Percentiles rank a stretch among this genome's conserved stretches.
phyloP scores from a whole-genome alignment of 2,797 vertebrate genomes.

The Chelon labrosus region DNA sequence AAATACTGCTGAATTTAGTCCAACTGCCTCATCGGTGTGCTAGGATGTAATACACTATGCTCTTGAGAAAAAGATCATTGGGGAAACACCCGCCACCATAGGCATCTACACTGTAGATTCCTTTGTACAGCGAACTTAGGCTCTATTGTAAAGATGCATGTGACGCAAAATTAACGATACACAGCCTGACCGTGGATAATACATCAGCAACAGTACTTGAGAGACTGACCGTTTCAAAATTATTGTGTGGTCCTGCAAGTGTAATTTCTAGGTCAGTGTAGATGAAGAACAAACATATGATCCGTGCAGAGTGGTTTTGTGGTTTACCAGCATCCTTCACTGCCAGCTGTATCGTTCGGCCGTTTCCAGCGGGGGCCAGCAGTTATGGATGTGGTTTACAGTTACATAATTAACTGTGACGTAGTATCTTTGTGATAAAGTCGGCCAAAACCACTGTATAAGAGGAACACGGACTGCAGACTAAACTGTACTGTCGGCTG shows the following conservation, averaged over 20 bases:
- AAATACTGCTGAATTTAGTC: neutral
- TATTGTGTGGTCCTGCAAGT: slow-evolving; percentile 41
- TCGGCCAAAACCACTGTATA: neutral
- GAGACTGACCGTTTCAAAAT: slow-evolving; percentile 25
- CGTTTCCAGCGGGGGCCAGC: slow-evolving; percentile 18
- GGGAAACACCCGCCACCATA: neutral
- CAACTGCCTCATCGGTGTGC: slow-evolving; percentile 6
- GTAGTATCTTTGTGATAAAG: neutral
- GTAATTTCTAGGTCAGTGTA: slow-evolving; percentile 26
- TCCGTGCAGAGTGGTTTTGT: slow-evolving; percentile 52
- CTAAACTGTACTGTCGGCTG: neutral
- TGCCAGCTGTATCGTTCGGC: slow-evolving; percentile 39
- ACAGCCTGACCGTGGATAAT: neutral
- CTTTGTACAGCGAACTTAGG: neutral
- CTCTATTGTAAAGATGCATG: neutral
- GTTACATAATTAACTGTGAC: neutral
- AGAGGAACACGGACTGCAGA: neutral
- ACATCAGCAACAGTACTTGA: neutral
- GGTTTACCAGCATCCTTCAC: slow-evolving; percentile 49
- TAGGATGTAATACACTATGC: neutral
- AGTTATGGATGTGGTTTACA: slow-evolving; percentile 4
- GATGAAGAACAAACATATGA: slow-evolving; percentile 49
- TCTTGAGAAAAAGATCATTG: neutral
- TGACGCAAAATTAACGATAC: neutral
- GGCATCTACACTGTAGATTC: neutral